Percentiles rank a stretch among this genome's conserved stretches.
Evolutionary conservation across 23 tunicate genomes (phyloP).

Genomic region (Halocynthia roretzi): DNA sequence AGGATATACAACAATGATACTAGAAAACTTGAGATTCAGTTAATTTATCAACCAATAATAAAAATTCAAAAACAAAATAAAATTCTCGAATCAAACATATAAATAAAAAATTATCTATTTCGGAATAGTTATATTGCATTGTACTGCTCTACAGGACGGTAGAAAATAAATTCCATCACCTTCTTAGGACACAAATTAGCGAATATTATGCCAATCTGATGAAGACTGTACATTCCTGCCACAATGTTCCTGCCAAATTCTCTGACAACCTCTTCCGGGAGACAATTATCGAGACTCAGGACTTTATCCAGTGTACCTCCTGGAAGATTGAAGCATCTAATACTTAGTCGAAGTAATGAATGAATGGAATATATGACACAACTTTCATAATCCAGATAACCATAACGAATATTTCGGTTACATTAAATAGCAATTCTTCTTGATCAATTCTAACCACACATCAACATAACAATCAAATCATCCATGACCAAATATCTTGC

Average conservation of each 20-base stretch:
- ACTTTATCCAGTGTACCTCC: slow-evolving; percentile 81
- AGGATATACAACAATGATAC: too few species aligned
- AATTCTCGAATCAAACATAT: too few species aligned
- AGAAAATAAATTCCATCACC: slow-evolving; percentile 3
- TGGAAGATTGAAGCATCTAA: neutral
- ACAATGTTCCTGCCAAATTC: slow-evolving; percentile 76
- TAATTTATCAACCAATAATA: too few species aligned
- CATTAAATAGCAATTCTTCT: neutral
- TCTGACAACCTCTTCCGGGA: slow-evolving; percentile 66
- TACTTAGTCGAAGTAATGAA: neutral
- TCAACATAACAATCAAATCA: neutral
- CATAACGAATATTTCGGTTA: neutral
- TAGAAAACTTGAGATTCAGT: too few species aligned
- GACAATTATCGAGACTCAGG: slow-evolving; percentile 49
- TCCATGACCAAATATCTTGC: neutral
- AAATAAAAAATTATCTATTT: too few species aligned
- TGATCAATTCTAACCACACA: neutral
- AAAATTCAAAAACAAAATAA: too few species aligned
- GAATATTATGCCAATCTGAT: slow-evolving; percentile 67
- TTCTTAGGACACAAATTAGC: slow-evolving; percentile 83
- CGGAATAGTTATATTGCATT: too few species aligned
- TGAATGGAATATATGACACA: neutral
- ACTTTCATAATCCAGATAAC: neutral
- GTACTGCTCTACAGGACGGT: too few species aligned
- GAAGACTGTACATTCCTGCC: slow-evolving; percentile 52